Conservation (phyloP, 2,888 invertebrate species). For the Micropterix aruncella region DNA sequence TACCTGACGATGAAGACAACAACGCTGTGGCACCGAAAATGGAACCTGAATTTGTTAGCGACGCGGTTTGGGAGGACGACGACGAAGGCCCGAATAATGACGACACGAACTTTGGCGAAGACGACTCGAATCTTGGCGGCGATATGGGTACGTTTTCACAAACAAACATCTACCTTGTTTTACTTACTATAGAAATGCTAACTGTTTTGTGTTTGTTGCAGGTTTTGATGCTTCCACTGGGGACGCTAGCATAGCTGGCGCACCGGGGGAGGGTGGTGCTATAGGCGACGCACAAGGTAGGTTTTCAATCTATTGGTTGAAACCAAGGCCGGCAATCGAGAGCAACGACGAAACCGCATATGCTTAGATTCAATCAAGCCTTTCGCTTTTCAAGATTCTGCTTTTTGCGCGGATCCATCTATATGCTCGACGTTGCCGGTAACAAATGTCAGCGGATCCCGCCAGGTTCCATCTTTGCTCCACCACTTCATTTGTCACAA, state of each 20-base stretch:
- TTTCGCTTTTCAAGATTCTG: background rate
- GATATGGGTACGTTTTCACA: slow-evolving; percentile 31
- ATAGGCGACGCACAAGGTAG: slow-evolving; percentile 44
- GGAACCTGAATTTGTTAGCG: slow-evolving; percentile 51
- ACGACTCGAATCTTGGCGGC: slow-evolving; percentile 52
- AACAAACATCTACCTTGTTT: background rate
- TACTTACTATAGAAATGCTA: background rate
- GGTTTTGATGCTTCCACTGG: slow-evolving; percentile 39
- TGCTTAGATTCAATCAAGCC: background rate
- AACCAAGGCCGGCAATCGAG: too few species aligned
- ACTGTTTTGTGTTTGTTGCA: slow-evolving; percentile 12
- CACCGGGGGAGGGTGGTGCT: slow-evolving; percentile 33
- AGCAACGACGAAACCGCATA: too few species aligned
- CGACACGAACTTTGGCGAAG: slow-evolving; percentile 49
- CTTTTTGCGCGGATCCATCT: background rate
- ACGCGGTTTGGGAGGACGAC: slow-evolving; percentile 42
- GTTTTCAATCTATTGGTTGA: slow-evolving; percentile 18
- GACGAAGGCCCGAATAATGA: slow-evolving; percentile 49
- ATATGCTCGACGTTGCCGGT: background rate
- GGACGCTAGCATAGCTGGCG: slow-evolving; percentile 35
- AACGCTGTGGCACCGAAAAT: slow-evolving; percentile 49
- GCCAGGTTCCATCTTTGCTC: background rate
- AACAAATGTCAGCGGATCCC: background rate
- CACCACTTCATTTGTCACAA: too few species aligned
- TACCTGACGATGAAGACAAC: slow-evolving; percentile 38